Percentiles rank a stretch among this genome's conserved stretches.
These are phyloP conservation scores for Baronia brevicornis DNA, from an alignment of 2,888 invertebrate genomes.

Conservation along the genomic window DNA sequence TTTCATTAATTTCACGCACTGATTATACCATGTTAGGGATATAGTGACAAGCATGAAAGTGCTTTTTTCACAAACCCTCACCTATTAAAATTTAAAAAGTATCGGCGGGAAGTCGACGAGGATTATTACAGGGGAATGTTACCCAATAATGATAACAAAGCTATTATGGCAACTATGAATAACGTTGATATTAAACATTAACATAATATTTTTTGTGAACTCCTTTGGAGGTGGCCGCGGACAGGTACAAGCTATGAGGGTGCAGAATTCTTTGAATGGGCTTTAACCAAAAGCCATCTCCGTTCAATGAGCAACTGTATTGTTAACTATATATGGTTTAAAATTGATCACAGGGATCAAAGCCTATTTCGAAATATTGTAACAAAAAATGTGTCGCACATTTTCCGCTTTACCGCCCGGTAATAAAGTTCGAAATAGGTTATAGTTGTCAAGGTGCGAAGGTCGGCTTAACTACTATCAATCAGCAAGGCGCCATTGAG, in stretches of 20 bases:
- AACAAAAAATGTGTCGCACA: conserved; percentile 19
- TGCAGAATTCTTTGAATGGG: conserved; percentile 74
- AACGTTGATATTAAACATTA: conserved; percentile 69
- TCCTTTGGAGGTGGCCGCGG: conserved; percentile 69
- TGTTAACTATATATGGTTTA: conserved; percentile 18
- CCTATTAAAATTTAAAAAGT: conserved; percentile 37
- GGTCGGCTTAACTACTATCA: conserved; percentile 65
- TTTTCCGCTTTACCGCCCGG: conserved; percentile 22
- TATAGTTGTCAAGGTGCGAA: conserved; percentile 42
- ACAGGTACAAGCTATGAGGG: conserved; percentile 72
- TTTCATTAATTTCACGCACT: conserved; percentile 16
- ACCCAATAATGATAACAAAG: conserved; percentile 70
- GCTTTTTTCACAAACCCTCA: conserved; percentile 27
- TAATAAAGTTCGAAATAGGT: conserved; percentile 29
- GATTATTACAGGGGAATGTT: conserved; percentile 55
- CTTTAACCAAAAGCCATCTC: conserved; percentile 26
- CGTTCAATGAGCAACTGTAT: conserved; percentile 24
- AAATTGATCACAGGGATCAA: conserved; percentile 21
- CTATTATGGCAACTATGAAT: conserved; percentile 68
- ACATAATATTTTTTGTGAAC: conserved; percentile 70
- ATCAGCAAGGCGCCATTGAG: conserved; percentile 75
- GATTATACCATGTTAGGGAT: conserved; percentile 18
- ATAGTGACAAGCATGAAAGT: conserved; percentile 42
- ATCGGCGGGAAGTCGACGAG: conserved; percentile 24
- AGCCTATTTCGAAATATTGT: conserved; percentile 27